These are phyloP conservation scores for Ivindomyrus marchei DNA, from an alignment of 2,113 vertebrate genomes.

Conservation along the genomic window DNA sequence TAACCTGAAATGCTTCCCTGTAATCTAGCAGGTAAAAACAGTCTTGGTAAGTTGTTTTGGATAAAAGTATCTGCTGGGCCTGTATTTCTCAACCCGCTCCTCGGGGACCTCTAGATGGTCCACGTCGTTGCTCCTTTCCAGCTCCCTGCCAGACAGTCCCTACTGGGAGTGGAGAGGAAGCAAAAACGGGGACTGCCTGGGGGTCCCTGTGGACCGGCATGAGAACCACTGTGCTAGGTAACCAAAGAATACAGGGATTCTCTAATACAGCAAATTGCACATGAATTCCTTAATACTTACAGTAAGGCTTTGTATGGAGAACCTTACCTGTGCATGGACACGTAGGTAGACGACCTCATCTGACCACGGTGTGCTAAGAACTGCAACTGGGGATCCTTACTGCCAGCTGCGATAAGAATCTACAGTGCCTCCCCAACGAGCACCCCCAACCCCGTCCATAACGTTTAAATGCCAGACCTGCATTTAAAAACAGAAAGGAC, in stretches of 20 bases:
- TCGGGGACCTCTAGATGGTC: background rate
- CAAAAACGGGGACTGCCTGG: background rate
- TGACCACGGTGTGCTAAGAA: background rate
- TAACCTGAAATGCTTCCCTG: background rate
- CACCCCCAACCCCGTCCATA: background rate
- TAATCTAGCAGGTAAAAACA: background rate
- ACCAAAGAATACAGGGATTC: background rate
- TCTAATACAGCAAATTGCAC: background rate
- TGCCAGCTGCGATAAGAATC: background rate
- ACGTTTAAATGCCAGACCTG: background rate
- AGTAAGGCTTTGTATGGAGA: background rate
- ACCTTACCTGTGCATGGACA: background rate
- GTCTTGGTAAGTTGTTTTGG: background rate
- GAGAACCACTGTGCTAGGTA: background rate
- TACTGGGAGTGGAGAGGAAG: background rate
- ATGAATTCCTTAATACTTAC: background rate
- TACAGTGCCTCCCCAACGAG: background rate
- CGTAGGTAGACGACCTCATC: background rate
- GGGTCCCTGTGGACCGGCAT: background rate
- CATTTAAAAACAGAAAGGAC: background rate
- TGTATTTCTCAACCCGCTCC: background rate
- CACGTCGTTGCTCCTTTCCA: background rate
- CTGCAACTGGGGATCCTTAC: background rate
- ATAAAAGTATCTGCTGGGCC: background rate
- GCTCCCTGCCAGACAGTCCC: background rate